Conservation (phyloP, 2,113 vertebrate genomes). For the Vulpes vulpes region DNA sequence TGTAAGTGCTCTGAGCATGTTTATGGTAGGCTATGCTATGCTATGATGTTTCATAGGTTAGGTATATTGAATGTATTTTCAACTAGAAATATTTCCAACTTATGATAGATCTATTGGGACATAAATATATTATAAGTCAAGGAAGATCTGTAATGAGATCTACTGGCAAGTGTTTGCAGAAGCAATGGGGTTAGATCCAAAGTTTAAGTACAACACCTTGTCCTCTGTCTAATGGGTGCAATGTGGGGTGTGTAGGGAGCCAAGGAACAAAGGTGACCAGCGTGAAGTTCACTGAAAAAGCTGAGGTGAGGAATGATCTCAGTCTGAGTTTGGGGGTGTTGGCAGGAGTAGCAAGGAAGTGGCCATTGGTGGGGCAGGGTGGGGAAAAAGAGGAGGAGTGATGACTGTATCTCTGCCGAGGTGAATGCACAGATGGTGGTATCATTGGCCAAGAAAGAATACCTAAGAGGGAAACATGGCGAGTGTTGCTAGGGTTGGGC, state of each 20-base stretch:
- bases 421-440: neutral
- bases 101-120: neutral
- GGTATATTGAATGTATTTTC: neutral
- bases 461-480: no score
- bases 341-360: neutral
- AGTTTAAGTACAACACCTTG: neutral
- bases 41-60: neutral
- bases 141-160: neutral
- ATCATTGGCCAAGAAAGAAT: neutral
- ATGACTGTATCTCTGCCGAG: neutral
- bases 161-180: neutral
- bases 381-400: neutral
- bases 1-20: neutral
- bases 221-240: neutral
- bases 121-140: neutral
- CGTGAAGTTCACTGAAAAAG: neutral
- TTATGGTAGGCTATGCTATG: neutral
- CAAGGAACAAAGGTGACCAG: neutral
- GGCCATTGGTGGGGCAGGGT: neutral
- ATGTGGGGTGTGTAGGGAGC: neutral
- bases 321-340: neutral
- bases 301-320: neutral
- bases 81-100: neutral
- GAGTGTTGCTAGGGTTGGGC: neutral
- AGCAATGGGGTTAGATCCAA: neutral